Base-by-base conservation (phyloP, 2,888 invertebrate species). In the Cataglyphis altisquamis region DNA sequence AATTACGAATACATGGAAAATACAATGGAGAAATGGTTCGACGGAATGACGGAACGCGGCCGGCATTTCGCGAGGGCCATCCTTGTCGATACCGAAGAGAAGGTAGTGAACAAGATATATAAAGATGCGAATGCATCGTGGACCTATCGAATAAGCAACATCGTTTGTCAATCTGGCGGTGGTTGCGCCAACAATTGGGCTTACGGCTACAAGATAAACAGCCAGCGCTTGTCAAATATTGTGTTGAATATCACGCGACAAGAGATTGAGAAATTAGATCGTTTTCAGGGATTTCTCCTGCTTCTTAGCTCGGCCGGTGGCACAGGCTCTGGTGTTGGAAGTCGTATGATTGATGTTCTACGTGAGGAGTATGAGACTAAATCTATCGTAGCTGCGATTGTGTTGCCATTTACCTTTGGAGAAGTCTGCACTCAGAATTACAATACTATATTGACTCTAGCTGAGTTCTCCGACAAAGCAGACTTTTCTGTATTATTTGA, bases 141-240 rank as follows among this genome's bases (percentile, higher is more conserved):
- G 93, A 86, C 89, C 1, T 96, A 95, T 90, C 92, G 93, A n/a
- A 92, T 93, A 60, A 92, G 91, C 85, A 95, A 95, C 91, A 87
- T 95, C 67, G 92, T 95, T 66, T 94, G 94, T 39, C 94, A 94
- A 84, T 90, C 94, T 18, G 93, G 91, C 1, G 94, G 94, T 36
- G 96, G 96, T 39, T 95, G 95, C 25, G 96, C 95, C 1, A 96
- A 96, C 88, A 96, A 96, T 92, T 96, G 96, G 96, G 95, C 96
- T 0, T 95, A 94, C 83, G 96, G 96, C 48, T 96, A 96, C 87
- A 90, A 90, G 3, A 90, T 90, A n/a, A 95, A 94, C 87, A 95
- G 95, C 57, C 91, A 93, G 48, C 90, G 94, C 62, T 83, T 96
- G 15, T 89, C 92, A 10, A 92, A 93, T 6, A 89, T 92, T 2